A percentile compares a stretch with the other conserved stretches of the same genome.
Evolutionary conservation across 2,888 invertebrate species (phyloP).

Genomic region (Euproctis similis): DNA sequence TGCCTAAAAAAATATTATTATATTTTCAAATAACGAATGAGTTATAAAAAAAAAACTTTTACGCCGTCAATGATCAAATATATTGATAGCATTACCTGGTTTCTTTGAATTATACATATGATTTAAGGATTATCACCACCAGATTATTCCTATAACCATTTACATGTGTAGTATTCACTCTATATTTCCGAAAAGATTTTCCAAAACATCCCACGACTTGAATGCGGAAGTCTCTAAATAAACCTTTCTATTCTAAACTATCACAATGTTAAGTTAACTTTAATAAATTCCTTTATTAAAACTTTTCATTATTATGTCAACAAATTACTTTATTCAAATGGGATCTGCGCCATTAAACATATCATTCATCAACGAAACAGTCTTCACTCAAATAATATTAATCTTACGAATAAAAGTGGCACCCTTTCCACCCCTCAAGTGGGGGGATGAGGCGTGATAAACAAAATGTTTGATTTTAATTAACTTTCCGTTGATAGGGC

Average conservation of each 20-base stretch:
- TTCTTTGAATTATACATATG: too few relatives aligned
- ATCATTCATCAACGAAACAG: slow-evolving; percentile 27
- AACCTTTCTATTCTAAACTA: not conserved
- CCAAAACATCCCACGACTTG: too few relatives aligned
- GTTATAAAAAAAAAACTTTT: too few relatives aligned
- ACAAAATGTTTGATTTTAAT: slow-evolving; percentile 66
- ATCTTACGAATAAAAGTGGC: slow-evolving; percentile 37
- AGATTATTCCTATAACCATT: too few relatives aligned
- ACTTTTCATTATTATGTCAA: not conserved
- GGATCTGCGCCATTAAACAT: slow-evolving; percentile 23
- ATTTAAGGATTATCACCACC: too few relatives aligned
- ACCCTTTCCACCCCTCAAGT: slow-evolving; percentile 21
- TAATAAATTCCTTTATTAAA: not conserved
- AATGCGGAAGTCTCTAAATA: too few relatives aligned
- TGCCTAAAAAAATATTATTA: too few relatives aligned
- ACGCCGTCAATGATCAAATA: too few relatives aligned
- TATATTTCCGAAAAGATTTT: too few relatives aligned
- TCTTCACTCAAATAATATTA: slow-evolving; percentile 32
- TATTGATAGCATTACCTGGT: too few relatives aligned
- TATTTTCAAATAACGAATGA: too few relatives aligned
- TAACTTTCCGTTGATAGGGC: slow-evolving; percentile 40
- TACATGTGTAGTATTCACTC: too few relatives aligned
- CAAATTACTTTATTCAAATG: slow-evolving; percentile 16
- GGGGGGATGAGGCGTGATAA: slow-evolving; percentile 20
- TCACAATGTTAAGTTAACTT: not conserved